Base-by-base conservation (phyloP, 2,888 invertebrate species). In the Hyposoter dolosus region DNA sequence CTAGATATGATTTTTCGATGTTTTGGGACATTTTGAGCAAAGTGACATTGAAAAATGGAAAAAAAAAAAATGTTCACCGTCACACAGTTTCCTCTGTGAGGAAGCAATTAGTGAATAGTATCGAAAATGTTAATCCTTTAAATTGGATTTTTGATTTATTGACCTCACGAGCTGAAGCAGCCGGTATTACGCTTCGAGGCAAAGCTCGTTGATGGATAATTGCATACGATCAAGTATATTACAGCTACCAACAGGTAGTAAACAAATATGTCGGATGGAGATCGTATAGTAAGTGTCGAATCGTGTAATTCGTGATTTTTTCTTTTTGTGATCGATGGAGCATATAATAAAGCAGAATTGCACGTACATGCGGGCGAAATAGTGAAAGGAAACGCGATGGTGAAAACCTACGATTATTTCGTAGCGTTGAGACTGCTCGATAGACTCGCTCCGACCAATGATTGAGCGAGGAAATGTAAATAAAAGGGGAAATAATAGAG, bases 361-460 rank as follows among this genome's bases (percentile, higher is more conserved):
- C 40, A 6, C n/a, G 19, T 47, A 45, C 35, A 45, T 19, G 43
- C 65, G 17, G 32, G 82, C 63, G 32, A 65, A 81, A 66, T 74
- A 81, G 83, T 86, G 85, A 86, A 86, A 86, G 85, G 80, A 80
- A 85, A 72, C 56, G 32, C 47, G 32, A 43, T 65, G 75, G 79
- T 85, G 85, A 85, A 85, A 86, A 83, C 84, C 75, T 47, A 60
- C 65, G 28, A 80, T 85, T 85, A 82, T 79, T 75, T 43, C n/a
- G 78, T 53, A 53, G 65, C 12, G 63, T 75, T 76, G 65, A 19
- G 40, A 23, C 60, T 40, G 40, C 40, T 47, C n/a, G 23, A 19
- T 10, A 15, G 77, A 76, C 47, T 78, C 53, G 74, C 35, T 65
- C 75, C 60, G 45, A 71, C 60, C 69, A 72, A 69, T 78, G 19